phyloP scores from a whole-genome alignment of 2,888 invertebrate species.

The Ferrisia virgata region DNA sequence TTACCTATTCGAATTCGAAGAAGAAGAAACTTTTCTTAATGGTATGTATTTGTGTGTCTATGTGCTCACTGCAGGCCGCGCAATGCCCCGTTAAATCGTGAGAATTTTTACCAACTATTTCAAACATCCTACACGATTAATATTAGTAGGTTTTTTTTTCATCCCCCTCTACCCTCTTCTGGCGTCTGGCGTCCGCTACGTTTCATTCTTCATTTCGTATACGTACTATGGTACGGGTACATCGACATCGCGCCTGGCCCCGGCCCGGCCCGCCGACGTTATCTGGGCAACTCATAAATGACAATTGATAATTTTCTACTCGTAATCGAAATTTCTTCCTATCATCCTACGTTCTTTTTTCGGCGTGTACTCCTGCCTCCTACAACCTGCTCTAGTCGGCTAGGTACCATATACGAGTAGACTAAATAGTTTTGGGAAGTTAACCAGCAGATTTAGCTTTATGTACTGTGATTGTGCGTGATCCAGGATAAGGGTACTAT shows the following conservation, averaged over 20 bases:
- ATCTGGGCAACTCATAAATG: not conserved
- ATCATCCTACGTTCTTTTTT: not conserved
- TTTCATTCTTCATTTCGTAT: no score
- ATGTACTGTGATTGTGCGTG: no score
- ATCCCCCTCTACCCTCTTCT: not conserved
- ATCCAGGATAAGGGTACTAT: not conserved
- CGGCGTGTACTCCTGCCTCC: not conserved
- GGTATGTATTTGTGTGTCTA: not conserved
- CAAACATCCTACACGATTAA: slow-evolving; percentile 28
- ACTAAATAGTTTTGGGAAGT: no score
- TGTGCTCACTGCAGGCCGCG: not conserved
- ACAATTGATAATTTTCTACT: slow-evolving; percentile 16
- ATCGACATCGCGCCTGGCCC: no score
- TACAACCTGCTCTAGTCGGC: not conserved
- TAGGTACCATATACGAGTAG: no score
- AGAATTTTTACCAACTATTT: slow-evolving; percentile 14
- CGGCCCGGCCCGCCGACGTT: no score
- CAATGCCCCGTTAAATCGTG: not conserved
- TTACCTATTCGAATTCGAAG: slow-evolving; percentile 12
- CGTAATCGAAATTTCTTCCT: slow-evolving; percentile 8
- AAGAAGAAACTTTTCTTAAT: not conserved
- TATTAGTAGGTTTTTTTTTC: not conserved
- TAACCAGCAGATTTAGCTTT: no score
- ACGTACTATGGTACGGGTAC: no score
- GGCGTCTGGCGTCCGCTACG: no score